Base-by-base conservation (phyloP, 2,888 invertebrate species). In the Acrocyrtus sp. region DNA sequence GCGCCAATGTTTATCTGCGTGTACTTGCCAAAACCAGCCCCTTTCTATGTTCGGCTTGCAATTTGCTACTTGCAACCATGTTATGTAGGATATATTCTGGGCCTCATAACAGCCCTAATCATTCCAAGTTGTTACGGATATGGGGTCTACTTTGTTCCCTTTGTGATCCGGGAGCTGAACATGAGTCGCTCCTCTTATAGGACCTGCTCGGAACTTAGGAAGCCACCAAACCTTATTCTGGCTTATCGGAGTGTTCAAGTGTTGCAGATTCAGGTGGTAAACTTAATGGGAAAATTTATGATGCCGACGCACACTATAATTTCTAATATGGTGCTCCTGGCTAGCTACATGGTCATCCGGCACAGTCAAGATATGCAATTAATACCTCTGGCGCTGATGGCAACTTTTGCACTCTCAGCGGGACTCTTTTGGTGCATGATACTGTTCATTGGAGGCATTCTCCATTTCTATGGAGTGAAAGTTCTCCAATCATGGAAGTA, bases 381-480 rank as follows among this genome's bases (percentile, higher is more conserved):
- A 1, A 5, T 5, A 5, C 24, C 26, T 3, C 8, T 29, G 5
- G 2, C 29, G 3, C 8, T 47, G 6, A 12, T 45, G 29, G 21
- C 27, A n/a, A 21, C 15, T 27, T 19, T 3, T 5, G 27, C 8
- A 1, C 3, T 24, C 43, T n/a, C 24, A 1, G 22, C 26, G 1
- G 26, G 10, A 15, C 1, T 17, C 1, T 15, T 24, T 15, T 57
- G 41, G 41, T 5, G 17, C 21, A 6, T 43, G 17, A 2, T 3
- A 8, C 22, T 67, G 0, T 2, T 24, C n/a, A 10, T 57, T 19
- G 58, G 67, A 1, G 58, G 58, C 34, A 57, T 58, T 22, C 3
- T 67, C 2, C 43, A 67, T 27, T 21, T 19, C 3, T 24, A 43
- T n/a, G 67, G 67, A 29, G n/a, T 21, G 22, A 58, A 17, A 10